phyloP scores from a whole-genome alignment of 2,888 invertebrate genomes.

The Acholoe squamosa region DNA sequence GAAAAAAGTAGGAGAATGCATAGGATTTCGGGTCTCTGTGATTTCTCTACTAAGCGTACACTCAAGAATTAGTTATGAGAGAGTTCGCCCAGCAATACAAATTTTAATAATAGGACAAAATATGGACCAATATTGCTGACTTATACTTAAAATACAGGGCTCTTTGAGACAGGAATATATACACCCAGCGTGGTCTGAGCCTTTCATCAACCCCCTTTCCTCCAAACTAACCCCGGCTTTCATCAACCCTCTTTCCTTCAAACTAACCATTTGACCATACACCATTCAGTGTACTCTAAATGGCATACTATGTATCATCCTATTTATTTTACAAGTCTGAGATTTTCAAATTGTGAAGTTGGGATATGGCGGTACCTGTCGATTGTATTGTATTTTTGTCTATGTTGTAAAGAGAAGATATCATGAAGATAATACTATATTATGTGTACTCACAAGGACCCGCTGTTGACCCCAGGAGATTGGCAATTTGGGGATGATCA shows the following conservation, averaged over 20 bases:
- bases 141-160: not conserved
- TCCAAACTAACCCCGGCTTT: not conserved
- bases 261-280: not conserved
- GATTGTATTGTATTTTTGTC: slow-evolving; percentile 58
- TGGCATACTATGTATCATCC: slow-evolving; percentile 46
- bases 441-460: not conserved
- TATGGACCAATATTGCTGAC: not conserved
- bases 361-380: slow-evolving; percentile 20
- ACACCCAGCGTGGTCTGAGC: not conserved
- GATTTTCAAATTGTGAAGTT: slow-evolving; percentile 55
- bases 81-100: slow-evolving; percentile 24
- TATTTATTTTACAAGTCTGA: slow-evolving; percentile 59
- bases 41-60: not conserved
- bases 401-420: slow-evolving; percentile 52
- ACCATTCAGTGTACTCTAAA: not conserved
- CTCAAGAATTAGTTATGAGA: not conserved
- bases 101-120: not conserved
- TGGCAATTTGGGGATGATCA: not conserved
- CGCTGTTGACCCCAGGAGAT: slow-evolving; percentile 8
- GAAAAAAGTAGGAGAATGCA: not conserved
- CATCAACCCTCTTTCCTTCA: not conserved
- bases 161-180: not conserved
- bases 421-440: not conserved
- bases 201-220: not conserved
- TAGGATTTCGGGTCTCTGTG: not conserved